Base-by-base conservation (phyloP, 2,797 vertebrate genomes). In the Morus bassanus region DNA sequence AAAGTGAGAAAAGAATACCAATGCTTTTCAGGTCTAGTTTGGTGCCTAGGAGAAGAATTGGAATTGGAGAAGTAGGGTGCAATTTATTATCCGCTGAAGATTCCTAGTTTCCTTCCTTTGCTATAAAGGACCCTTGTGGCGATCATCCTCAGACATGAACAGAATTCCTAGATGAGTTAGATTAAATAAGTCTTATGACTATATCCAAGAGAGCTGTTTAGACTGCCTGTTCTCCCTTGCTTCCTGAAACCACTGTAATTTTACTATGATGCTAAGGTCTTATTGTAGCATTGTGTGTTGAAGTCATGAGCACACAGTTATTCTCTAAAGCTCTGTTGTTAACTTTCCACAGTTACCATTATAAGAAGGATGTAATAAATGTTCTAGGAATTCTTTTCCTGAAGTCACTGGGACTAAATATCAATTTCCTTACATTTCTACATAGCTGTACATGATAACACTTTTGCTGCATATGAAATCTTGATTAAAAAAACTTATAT, bases 301-400 rank as follows among this genome's bases (percentile, higher is more conserved):
- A 77, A 80, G 14, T 23, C 21, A 21, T 18, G 13, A 28, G 10
- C 0, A 0, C 28, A 57, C 3, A 27, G 18, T 35, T 59, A 35
- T 21, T 64, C 31, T 27, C 24, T 35, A 80, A 70, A 86, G 11
- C 11, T 69, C 35, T 53, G 10, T 28, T 67, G 39, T 15, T 60
- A 53, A 30, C 13, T 79, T 68, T 72, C 24, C 21, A 35, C 14
- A 30, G 13, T 35, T 67, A 70, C 7, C 25, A 65, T 56, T 30
- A 65, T 46, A 14, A 81, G 19, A 91, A 72, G 18, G 31, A 35
- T 35, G 16, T 22, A 54, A 57, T 69, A 51, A 67, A 13, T 33
- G 1, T 57, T 63, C 25, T 30, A 59, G 41, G 0, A 61, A 33
- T 51, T 56, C 3, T 89, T 70, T 78, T 69, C 74, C 64, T 33